Evolutionary conservation across 2,888 invertebrate species (phyloP).

Genomic region (Octodonta nipae): DNA sequence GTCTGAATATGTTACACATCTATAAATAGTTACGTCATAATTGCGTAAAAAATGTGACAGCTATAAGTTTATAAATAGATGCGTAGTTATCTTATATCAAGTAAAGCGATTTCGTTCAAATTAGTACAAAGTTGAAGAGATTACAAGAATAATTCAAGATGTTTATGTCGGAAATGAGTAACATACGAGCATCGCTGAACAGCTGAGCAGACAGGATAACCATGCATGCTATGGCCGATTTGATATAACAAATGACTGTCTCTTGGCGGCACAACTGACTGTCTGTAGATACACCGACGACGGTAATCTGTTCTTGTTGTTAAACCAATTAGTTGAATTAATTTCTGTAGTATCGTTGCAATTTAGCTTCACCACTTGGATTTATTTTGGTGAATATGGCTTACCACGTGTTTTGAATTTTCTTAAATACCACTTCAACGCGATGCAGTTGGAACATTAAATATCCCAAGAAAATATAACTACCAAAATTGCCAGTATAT

Average conservation of each 20-base stretch:
- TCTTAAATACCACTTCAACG: constrained; percentile 6
- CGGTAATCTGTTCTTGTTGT: constrained; percentile 30
- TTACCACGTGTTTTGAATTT: constrained; percentile 17
- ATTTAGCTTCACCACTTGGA: neutral
- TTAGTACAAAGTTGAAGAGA: too few relatives aligned
- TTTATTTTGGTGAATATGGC: constrained; percentile 3
- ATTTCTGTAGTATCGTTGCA: constrained; percentile 30
- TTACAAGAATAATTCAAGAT: constrained; percentile 22
- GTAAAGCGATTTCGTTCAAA: too few relatives aligned
- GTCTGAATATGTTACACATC: too few relatives aligned
- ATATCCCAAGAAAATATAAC: too few relatives aligned
- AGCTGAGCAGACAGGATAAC: constrained; percentile 37
- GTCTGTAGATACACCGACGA: constrained; percentile 30
- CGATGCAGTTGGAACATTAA: too few relatives aligned
- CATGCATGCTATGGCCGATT: constrained; percentile 37
- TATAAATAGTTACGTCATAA: too few relatives aligned
- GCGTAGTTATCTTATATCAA: too few relatives aligned
- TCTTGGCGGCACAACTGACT: constrained; percentile 33
- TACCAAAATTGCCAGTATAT: too few relatives aligned
- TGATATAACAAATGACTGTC: constrained; percentile 37
- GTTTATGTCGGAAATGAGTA: constrained; percentile 37
- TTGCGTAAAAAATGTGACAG: too few relatives aligned
- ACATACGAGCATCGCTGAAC: constrained; percentile 39
- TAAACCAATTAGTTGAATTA: constrained; percentile 37
- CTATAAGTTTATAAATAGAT: too few relatives aligned